Percentiles rank a stretch among this genome's conserved stretches.
Conservation (phyloP, 2,113 vertebrate genomes). For the Syrmaticus mikado region DNA sequence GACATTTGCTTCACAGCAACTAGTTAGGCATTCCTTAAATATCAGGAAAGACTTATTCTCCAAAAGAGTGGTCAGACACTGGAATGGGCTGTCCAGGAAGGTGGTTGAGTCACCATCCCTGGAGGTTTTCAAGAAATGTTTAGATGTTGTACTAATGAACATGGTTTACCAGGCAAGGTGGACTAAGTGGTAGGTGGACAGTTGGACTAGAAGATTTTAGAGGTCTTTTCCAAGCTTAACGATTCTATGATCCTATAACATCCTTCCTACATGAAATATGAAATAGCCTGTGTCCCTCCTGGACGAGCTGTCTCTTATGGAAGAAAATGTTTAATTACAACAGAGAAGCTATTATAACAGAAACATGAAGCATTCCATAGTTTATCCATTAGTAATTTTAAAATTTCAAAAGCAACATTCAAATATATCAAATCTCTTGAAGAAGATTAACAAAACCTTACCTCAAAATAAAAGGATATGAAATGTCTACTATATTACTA, state of each 20-base stretch:
- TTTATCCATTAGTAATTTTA: neutral
- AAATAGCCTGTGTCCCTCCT: neutral
- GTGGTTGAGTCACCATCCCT: too few relatives aligned
- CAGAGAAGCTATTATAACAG: neutral
- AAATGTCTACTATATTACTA: too few relatives aligned
- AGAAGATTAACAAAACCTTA: neutral
- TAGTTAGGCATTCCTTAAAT: neutral
- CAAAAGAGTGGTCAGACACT: too few relatives aligned
- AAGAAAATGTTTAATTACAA: neutral
- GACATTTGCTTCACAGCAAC: neutral
- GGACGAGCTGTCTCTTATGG: neutral
- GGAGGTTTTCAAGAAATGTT: too few relatives aligned
- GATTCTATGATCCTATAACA: too few relatives aligned
- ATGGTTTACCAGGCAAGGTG: too few relatives aligned
- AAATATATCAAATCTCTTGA: neutral
- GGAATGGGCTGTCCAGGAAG: too few relatives aligned
- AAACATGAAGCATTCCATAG: neutral
- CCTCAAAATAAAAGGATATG: neutral
- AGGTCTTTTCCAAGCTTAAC: too few relatives aligned
- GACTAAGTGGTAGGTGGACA: too few relatives aligned
- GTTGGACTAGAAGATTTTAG: too few relatives aligned
- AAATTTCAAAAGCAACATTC: neutral
- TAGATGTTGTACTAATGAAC: too few relatives aligned
- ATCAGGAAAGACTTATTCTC: too few relatives aligned
- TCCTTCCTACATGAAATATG: accelerated